Evolutionary conservation across 1,140 invertebrate genomes (phyloP).

Genomic region (Hyphantria cunea): DNA sequence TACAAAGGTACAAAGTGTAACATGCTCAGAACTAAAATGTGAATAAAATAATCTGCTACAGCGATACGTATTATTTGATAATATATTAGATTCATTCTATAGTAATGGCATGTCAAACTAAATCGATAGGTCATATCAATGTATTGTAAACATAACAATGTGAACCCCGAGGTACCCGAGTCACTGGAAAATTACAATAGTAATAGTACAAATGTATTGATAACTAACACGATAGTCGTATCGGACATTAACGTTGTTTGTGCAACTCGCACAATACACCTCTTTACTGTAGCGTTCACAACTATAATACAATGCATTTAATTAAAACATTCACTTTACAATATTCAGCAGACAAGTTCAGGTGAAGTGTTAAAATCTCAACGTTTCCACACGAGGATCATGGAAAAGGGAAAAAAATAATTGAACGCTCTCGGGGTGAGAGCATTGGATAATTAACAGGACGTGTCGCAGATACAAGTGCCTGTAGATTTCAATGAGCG

Average conservation of each 20-base stretch:
- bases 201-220: slow-evolving; percentile 39
- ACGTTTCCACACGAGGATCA: slow-evolving; percentile 71
- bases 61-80: no score
- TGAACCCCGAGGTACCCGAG: slow-evolving; percentile 14
- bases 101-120: no score
- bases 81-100: no score
- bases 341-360: slow-evolving; percentile 59
- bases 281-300: slow-evolving; percentile 48
- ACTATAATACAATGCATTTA: slow-evolving; percentile 67
- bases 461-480: slow-evolving; percentile 77
- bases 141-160: no score
- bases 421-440: slow-evolving; percentile 72
- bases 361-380: slow-evolving; percentile 79
- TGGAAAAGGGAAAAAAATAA: slow-evolving; percentile 75
- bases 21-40: no score
- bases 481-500: slow-evolving; percentile 68
- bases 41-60: no score
- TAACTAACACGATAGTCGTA: slow-evolving; percentile 44
- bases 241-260: slow-evolving; percentile 21
- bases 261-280: slow-evolving; percentile 37
- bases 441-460: slow-evolving; percentile 78
- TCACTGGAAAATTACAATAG: slow-evolving; percentile 28
- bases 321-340: slow-evolving; percentile 65
- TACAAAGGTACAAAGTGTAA: not conserved
- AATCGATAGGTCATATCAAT: no score